Evolutionary conservation across 2,797 vertebrate genomes (phyloP), one percentile per base, ranked within the genome.

Genomic region (Lagocephalus sceleratus): DNA sequence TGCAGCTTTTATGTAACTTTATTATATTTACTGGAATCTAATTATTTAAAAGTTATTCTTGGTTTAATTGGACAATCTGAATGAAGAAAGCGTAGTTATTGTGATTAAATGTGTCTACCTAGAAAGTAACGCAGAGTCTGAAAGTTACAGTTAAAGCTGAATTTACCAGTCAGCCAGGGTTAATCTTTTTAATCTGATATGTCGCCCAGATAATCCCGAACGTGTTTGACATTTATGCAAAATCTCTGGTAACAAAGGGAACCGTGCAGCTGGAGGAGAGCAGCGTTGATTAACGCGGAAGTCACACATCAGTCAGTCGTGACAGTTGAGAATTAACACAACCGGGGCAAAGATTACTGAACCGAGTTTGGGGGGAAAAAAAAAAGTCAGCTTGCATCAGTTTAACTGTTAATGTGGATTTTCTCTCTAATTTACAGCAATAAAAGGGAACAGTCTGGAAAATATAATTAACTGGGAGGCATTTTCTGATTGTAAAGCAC

Each of bases 111-210:
- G 10, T 11, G 3, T 29, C 26, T 39, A 14, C 16, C n/a, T 40
- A 1, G 39, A 82, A 83, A 81, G 69, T 73, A 68, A 0, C 2
- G 47, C 17, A 52, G 41, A 60, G 49, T 79, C 69, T 73, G 67
- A 81, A 82, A 79, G 71, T 80, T 69, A 25, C 61, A 44, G 52
- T 75, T 76, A 61, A 74, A 74, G 51, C 72, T 68, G 40, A 79
- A 61, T 55, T 48, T 59, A 50, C 53, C 40, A 38, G 75, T 71
- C 66, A 70, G 9, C 51, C 52, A 43, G n/a, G 76, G 79, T 63
- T 80, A 85, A 87, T 83, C 82, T 78, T 40, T 60, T 38, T 76
- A 79, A 83, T 81, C 78, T 76, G 69, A 53, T 41, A 53, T 47
- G 25, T 48, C 55, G 60, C 1, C 23, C 60, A 22, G 59, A 74